Evolutionary conservation across 2,888 invertebrate genomes (phyloP).

Genomic region (Siphlonurus alternatus): DNA sequence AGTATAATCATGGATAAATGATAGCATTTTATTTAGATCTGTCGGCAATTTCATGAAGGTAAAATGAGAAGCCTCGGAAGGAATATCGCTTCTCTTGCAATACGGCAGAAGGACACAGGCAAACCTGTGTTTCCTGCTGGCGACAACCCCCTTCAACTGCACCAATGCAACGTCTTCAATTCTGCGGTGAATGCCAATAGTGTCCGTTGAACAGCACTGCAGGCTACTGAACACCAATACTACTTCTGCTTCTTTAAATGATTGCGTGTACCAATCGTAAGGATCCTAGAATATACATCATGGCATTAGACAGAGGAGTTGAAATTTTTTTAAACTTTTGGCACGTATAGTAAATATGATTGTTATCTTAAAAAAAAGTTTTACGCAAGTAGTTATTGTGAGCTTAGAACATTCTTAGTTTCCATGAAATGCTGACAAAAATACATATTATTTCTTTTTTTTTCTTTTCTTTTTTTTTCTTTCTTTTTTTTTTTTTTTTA

Average conservation of each 20-base stretch:
- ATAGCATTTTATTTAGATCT: constrained; percentile 22
- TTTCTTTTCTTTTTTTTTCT: too few relatives aligned
- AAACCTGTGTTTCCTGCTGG: constrained; percentile 20
- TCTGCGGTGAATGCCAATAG: background rate
- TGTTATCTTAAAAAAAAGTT: too few relatives aligned
- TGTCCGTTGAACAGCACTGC: background rate
- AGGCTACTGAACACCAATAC: background rate
- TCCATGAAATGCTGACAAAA: too few relatives aligned
- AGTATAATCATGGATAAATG: constrained; percentile 18
- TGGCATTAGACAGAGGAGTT: too few relatives aligned
- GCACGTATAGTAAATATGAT: too few relatives aligned
- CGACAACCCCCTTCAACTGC: constrained; percentile 20
- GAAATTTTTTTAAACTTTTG: too few relatives aligned
- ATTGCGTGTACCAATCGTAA: background rate
- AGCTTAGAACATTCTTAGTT: too few relatives aligned
- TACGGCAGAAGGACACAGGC: constrained; percentile 23
- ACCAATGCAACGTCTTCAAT: constrained; percentile 10
- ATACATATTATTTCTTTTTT: too few relatives aligned
- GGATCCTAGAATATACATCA: background rate
- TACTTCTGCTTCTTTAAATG: background rate
- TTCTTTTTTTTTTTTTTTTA: too few relatives aligned
- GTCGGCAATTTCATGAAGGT: constrained; percentile 21
- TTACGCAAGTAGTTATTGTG: too few relatives aligned
- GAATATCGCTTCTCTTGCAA: constrained; percentile 21
- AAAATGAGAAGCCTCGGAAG: constrained; percentile 22